A percentile compares a stretch with the other conserved stretches of the same genome.
These are phyloP conservation scores for Craterocephalus amniculus DNA, from an alignment of 2,797 vertebrate genomes.

Conservation along the genomic window DNA sequence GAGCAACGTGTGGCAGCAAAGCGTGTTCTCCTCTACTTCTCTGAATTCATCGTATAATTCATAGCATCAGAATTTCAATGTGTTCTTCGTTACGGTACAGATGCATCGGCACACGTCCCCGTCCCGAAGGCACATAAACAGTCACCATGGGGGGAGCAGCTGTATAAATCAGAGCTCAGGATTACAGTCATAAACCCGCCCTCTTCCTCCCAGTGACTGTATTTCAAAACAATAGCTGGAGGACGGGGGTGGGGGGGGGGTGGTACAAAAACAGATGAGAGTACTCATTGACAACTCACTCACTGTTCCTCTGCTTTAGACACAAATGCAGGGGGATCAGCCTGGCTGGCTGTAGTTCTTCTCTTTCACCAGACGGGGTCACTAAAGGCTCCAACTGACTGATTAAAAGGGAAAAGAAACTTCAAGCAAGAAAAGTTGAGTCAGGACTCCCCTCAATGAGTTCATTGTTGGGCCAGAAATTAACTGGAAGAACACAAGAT, in stretches of 20 bases:
- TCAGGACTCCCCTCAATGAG: constrained; percentile 32
- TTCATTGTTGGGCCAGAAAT: constrained; percentile 25
- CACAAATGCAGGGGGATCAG: constrained; percentile 4
- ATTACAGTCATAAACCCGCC: constrained; percentile 43
- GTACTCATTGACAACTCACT: constrained; percentile 38
- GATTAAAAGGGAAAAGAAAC: constrained; percentile 4
- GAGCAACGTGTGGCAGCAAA: constrained; percentile 22
- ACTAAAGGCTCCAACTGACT: constrained; percentile 45
- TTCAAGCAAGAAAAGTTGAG: constrained; percentile 17
- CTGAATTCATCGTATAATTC: constrained; percentile 34
- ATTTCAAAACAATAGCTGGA: constrained; percentile 70
- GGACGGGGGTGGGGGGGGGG: constrained; percentile 47
- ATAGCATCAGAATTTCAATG: constrained; percentile 37
- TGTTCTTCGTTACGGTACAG: constrained; percentile 56
- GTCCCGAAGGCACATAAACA: constrained; percentile 65
- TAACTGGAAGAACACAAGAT: constrained; percentile 11
- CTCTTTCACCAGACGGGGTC: constrained; percentile 59
- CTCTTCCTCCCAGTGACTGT: constrained; percentile 27
- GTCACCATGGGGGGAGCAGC: constrained; percentile 68
- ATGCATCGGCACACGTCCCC: constrained; percentile 65
- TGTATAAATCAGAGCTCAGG: constrained; percentile 72
- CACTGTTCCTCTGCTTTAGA: constrained; percentile 38
- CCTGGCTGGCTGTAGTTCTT: constrained; percentile 30
- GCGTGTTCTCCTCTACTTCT: constrained; percentile 2
- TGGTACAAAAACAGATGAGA: constrained; percentile 46